Evolutionary conservation across 2,797 vertebrate genomes (phyloP), one percentile per base, ranked within the genome.

Genomic region (Muscicapa striata): DNA sequence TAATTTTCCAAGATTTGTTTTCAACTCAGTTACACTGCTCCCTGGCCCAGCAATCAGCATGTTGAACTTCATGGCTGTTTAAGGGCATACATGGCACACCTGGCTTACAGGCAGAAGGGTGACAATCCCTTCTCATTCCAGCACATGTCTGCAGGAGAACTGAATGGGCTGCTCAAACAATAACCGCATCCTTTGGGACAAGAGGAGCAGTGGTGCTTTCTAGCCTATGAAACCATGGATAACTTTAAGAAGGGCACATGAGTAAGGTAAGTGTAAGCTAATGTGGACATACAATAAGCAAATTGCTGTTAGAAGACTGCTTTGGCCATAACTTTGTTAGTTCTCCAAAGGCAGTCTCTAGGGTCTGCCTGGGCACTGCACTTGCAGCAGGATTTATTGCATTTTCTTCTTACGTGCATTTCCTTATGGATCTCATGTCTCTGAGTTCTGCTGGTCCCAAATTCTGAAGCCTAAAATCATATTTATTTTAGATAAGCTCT

Each of bases 71-170:
- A 9, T 0, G 9, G 46, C 63, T 40, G 5, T 29, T 48, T 34
- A 41, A 54, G 57, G 45, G 62, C 57, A 80, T 4, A 5, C 3
- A 21, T 23, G 34, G 29, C 2, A 2, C 38, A 72, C 6, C 27
- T 54, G 58, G 4, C 8, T 34, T 16, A 41, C 0, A 46, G 46
- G 29, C 70, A 84, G 48, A 49, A 74, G 23, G 13, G 14, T 40
- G 26, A 38, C 41, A 52, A 19, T 2, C 7, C 27, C 22, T 24
- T 52, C 32, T 73, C n/a, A 30, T 22, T 55, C 41, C 36, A 55
- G 52, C 0, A 0, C 22, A 9, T 0, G 0, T 27, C 21, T 79
- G 27, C 38, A 62, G 41, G 13, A 57, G 12, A 68, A 27, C 38
- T 52, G 38, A 52, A 51, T 3, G 10, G 15, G 8, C 13, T 74